Evolutionary conservation across 2,888 invertebrate genomes (phyloP).

Genomic region (Aethes cnicana): DNA sequence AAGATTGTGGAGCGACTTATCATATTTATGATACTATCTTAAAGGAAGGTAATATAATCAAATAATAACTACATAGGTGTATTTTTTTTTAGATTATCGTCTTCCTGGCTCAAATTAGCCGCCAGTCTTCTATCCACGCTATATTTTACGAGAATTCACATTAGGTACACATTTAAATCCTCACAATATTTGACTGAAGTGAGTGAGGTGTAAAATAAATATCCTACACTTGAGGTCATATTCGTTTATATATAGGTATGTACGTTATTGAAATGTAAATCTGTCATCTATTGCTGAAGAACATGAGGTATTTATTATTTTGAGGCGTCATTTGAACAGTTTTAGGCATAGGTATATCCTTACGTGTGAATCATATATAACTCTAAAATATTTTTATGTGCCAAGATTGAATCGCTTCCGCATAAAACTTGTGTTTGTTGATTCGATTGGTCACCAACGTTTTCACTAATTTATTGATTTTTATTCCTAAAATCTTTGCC

Average conservation of each 20-base stretch:
- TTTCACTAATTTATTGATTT: too few relatives aligned
- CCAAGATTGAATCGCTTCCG: too few relatives aligned
- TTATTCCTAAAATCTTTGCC: background rate
- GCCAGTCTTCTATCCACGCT: background rate
- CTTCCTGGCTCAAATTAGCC: background rate
- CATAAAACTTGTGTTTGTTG: too few relatives aligned
- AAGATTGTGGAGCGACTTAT: conserved; percentile 91
- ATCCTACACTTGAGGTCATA: conserved; percentile 41
- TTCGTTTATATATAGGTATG: conserved; percentile 32
- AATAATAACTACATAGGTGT: too few relatives aligned
- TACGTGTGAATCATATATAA: too few relatives aligned
- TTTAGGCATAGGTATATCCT: too few relatives aligned
- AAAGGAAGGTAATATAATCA: conserved; percentile 76
- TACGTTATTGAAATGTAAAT: conserved; percentile 10
- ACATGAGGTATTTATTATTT: background rate
- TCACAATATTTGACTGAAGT: conserved; percentile 1
- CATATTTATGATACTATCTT: conserved; percentile 91
- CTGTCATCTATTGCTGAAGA: background rate
- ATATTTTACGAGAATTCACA: background rate
- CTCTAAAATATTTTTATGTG: too few relatives aligned
- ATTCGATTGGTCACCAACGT: too few relatives aligned
- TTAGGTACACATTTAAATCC: conserved; percentile 1
- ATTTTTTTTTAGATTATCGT: too few relatives aligned
- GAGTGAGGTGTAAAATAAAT: conserved; percentile 37
- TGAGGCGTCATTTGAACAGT: too few relatives aligned